Evolutionary conservation across 2,888 invertebrate genomes (phyloP).

Genomic region (Drosophila imparisetae): DNA sequence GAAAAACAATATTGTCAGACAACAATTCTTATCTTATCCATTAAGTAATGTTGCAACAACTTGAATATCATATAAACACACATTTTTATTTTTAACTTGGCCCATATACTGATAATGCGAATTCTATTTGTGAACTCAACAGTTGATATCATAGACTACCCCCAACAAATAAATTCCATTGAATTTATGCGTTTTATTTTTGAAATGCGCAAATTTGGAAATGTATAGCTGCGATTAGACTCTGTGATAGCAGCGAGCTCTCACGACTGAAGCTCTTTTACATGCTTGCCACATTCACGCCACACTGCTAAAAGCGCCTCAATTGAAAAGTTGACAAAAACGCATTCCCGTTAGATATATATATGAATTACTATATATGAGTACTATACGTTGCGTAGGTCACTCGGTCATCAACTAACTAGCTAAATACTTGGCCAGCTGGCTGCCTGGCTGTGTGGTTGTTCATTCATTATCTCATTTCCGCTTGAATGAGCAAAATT

Average conservation of each 20-base stretch:
- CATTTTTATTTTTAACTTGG: not conserved
- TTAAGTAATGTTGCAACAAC: not conserved
- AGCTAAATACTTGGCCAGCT: slow-evolving; percentile 20
- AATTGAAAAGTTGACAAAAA: slow-evolving; percentile 25
- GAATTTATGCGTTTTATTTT: not conserved
- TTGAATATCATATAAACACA: not conserved
- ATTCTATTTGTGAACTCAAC: not conserved
- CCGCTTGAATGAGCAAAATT: slow-evolving; percentile 75
- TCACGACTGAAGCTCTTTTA: not conserved
- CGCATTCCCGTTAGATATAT: not conserved
- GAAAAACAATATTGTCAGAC: not conserved
- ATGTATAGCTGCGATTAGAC: not conserved
- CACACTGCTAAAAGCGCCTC: slow-evolving; percentile 16
- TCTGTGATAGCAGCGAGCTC: no score
- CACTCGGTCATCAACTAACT: slow-evolving; percentile 52
- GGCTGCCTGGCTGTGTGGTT: slow-evolving; percentile 28
- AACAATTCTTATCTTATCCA: not conserved
- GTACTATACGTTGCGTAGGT: slow-evolving; percentile 24
- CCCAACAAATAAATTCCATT: not conserved
- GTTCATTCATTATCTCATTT: slow-evolving; percentile 78
- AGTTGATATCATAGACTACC: not conserved
- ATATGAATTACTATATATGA: not conserved
- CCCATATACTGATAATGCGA: not conserved
- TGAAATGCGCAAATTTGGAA: not conserved
- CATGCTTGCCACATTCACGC: not conserved